Evolutionary conservation across 35 echinoderm and acorn worm genomes (phyloP), one percentile per base, ranked within the genome.

Genomic region (Chiridota heheva): DNA sequence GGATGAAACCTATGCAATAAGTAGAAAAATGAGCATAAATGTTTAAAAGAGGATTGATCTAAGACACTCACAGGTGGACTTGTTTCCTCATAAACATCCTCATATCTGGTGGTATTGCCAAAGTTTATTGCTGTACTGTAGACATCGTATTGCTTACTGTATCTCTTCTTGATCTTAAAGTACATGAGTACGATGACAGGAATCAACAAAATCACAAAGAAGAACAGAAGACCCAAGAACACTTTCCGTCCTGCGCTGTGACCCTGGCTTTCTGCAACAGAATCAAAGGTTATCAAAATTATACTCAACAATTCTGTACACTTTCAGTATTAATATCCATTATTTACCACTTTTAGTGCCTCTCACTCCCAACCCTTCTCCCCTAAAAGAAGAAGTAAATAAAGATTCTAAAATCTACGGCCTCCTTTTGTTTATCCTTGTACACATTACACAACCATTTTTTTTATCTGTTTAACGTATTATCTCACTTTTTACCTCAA

Each of bases 51-150:
- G 17, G 22, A 17, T 12, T 37, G 55, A 40, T 32, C 48, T 33
- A 35, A 46, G 40, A 46, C 24, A 61, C 68, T 38, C 69, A 42
- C 69, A 67, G 60, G 83, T 58, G 69, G 57, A 31, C 55, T 40
- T 43, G 62, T 22, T 58, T 72, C 81, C 42, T 84, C 68, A 72
- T 86, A 86, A 38, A 90, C 73, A 29, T 96, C 87, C 72, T 96
- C 92, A 57, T 96, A 96, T 4, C 66, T 86, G 2, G 82, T 83
- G 30, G 76, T 60, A 49, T 84, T 90, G 60, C 82, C 75, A 45
- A 85, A 96, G 57, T 90, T 96, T 53, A 96, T 62, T 18, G 87
- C 86, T 30, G 87, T 90, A 45, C 78, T 96, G 59, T 96, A 96
- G 37, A 96, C 92, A 42, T 96, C 87, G 34, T 96, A 96, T 29